Conservation (phyloP, 2,113 vertebrate species). For the human region DNA sequence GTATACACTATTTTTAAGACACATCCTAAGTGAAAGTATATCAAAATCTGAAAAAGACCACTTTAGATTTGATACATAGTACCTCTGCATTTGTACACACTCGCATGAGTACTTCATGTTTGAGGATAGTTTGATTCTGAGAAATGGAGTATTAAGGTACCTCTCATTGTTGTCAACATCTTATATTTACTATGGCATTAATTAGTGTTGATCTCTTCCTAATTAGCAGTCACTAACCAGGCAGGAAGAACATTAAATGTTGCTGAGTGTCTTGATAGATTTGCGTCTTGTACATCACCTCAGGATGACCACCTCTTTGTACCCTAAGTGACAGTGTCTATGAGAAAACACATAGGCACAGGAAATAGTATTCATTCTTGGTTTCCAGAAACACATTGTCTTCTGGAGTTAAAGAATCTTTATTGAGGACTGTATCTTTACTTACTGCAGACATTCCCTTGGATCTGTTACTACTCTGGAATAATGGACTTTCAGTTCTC, state of each 20-base stretch:
- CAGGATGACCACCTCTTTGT: not conserved
- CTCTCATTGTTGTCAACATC: not conserved
- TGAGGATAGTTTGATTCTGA: not conserved
- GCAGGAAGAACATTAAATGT: conserved; percentile 8
- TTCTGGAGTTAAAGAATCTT: conserved; percentile 12
- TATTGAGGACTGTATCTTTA: not conserved
- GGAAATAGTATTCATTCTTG: not conserved
- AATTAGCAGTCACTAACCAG: not conserved
- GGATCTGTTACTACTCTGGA: not conserved
- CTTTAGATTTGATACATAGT: not conserved
- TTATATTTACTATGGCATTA: not conserved
- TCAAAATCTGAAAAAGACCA: not conserved
- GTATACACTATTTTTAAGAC: not conserved
- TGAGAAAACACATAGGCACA: not conserved
- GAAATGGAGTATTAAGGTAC: not conserved
- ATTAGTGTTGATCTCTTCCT: not conserved
- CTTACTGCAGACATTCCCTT: not conserved
- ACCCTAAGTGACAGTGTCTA: not conserved
- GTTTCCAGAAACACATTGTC: not conserved
- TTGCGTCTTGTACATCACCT: not conserved
- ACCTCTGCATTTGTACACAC: not conserved
- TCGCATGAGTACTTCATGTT: not conserved
- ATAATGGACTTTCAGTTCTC: not conserved
- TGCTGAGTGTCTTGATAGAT: not conserved
- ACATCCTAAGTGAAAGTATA: not conserved